Base-by-base conservation (phyloP, 2,797 vertebrate genomes). In the Hemibagrus guttatus region DNA sequence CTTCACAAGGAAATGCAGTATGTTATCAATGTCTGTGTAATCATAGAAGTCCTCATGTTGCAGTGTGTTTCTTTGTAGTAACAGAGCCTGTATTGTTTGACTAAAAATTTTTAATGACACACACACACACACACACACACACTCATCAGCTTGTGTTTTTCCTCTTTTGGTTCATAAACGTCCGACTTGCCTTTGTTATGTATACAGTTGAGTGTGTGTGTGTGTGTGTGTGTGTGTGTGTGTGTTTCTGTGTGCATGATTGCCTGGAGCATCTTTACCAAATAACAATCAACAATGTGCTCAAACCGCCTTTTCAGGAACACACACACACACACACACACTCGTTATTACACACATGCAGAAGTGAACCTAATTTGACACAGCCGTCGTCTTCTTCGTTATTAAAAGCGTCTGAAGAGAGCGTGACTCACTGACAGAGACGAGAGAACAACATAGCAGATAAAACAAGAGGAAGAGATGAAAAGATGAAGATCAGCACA, bases 1-100 rank as follows among this genome's bases (percentile, higher is more conserved):
- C 59, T 6, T 49, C 76, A 80, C 35, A 9, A 52, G n/a, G 16
- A 82, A 82, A 66, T 59, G 42, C 78, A 58, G 42, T 66, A 58
- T 49, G 39, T 64, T 66, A n/a, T 2, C 28, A 17, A 46, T 4
- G 21, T 64, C 59, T 64, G 75, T 56, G 23, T 78, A 58, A 49
- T 63, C 56, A 28, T 17, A 82, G 5, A 42, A 7, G 23, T 46
- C 49, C 17, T 78, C 61, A 13, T 61, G 69, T 74, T 35, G 42
- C 80, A 81, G 42, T 81, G 2, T 0, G 26, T 80, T 6, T 83
- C 80, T 61, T 82, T 83, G 63, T 69, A 54, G 61, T 84, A 90
- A 89, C 89, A 90, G 82, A 84, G 86, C 81, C 79, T 86, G 80
- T 79, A 86, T 91, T 89, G 88, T 89, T 84, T 56, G 11, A n/a